phyloP scores from a whole-genome alignment of 2,888 invertebrate species.

The Drosophila ustulata region DNA sequence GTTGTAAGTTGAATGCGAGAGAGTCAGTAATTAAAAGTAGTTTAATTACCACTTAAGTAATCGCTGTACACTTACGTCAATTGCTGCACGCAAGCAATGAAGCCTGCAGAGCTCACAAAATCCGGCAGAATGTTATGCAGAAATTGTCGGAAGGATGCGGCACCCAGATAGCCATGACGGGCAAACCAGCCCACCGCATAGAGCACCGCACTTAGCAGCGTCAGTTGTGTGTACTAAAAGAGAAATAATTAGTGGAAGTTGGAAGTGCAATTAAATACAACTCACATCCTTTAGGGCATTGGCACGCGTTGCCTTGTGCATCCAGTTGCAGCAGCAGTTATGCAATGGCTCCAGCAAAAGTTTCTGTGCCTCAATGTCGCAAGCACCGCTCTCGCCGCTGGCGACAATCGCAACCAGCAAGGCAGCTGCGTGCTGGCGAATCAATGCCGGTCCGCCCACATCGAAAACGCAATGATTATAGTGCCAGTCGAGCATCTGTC shows the following conservation, averaged over 20 bases:
- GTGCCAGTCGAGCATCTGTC: conserved; percentile 84
- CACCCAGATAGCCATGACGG: conserved; percentile 53
- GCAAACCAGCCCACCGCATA: conserved; percentile 79
- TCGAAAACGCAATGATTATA: conserved; percentile 83
- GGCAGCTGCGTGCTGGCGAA: conserved; percentile 84
- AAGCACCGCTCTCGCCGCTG: conserved; percentile 70
- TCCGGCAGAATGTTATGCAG: conserved; percentile 77
- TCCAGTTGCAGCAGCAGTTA: conserved; percentile 84
- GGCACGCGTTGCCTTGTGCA: conserved; percentile 76
- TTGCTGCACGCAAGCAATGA: conserved; percentile 68
- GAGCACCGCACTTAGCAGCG: conserved; percentile 79
- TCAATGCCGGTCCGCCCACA: conserved; percentile 81
- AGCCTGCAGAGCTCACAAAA: conserved; percentile 77
- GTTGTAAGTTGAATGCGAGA: background rate
- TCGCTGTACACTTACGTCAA: conserved; percentile 74
- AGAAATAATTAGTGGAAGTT: background rate
- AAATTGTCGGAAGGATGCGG: conserved; percentile 69
- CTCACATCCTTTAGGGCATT: conserved; percentile 78
- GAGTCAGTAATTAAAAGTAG: conserved; percentile 32
- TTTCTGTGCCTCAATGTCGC: conserved; percentile 74
- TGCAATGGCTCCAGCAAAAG: conserved; percentile 74
- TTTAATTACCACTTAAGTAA: conserved; percentile 18
- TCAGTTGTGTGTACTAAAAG: conserved; percentile 83
- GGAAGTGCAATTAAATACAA: background rate
- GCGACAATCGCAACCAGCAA: conserved; percentile 79